phyloP scores from a whole-genome alignment of 92 coral and sea anemone species.

The Paragorgia papillata region DNA sequence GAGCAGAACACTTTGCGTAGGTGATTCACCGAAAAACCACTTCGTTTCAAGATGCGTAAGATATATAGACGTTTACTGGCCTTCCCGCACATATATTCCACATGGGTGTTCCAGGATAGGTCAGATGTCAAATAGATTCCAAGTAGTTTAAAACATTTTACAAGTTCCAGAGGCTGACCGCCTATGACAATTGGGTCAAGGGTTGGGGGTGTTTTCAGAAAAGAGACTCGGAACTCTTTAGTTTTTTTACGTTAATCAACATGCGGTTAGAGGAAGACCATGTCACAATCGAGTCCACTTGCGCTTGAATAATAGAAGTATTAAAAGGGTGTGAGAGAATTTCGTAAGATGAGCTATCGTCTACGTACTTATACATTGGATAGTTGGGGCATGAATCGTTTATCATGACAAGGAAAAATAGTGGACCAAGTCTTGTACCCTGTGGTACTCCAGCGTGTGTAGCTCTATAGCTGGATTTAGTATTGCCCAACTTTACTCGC shows the following conservation, averaged over 20 bases:
- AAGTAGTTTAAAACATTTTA: too few relatives aligned
- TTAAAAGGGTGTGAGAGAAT: constrained; percentile 12
- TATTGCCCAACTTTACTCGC: constrained; percentile 42
- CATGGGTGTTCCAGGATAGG: too few relatives aligned
- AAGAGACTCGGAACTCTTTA: constrained; percentile 6
- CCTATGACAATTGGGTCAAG: too few relatives aligned
- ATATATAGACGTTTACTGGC: too few relatives aligned
- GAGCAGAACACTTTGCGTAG: too few relatives aligned
- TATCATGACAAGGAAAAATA: constrained; percentile 54
- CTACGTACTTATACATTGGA: constrained; percentile 47
- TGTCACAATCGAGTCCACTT: constrained; percentile 29
- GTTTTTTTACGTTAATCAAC: constrained; percentile 30
- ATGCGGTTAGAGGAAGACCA: constrained; percentile 40
- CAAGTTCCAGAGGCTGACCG: too few relatives aligned
- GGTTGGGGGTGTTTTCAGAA: too few relatives aligned
- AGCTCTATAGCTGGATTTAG: constrained; percentile 40
- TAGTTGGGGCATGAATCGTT: constrained; percentile 30
- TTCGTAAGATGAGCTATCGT: constrained; percentile 48
- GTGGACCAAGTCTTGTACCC: constrained; percentile 54
- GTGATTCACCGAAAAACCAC: too few relatives aligned
- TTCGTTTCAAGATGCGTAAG: too few relatives aligned
- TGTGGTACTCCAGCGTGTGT: constrained; percentile 57
- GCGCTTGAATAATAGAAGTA: constrained; percentile 9
- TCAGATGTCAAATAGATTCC: too few relatives aligned
- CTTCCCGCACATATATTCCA: too few relatives aligned